These are phyloP conservation scores for Chaenogobius annularis DNA, from an alignment of 2,113 vertebrate genomes.

Conservation along the genomic window DNA sequence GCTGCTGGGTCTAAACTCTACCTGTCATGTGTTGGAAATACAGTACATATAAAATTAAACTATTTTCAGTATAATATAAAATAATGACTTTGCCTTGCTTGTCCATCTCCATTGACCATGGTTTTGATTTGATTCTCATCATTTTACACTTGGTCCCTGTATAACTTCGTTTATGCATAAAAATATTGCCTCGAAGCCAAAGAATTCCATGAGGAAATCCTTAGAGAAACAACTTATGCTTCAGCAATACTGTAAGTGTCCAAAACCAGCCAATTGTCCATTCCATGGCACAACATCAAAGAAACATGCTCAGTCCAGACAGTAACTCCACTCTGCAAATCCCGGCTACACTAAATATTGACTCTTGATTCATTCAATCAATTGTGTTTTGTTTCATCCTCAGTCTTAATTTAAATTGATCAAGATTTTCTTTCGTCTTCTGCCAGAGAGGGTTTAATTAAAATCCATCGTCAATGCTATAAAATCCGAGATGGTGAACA, in stretches of 20 bases:
- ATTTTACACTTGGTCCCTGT: not conserved
- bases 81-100: not conserved
- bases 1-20: too few species aligned
- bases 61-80: not conserved
- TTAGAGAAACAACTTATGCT: slow-evolving; percentile 16
- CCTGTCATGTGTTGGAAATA: not conserved
- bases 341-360: slow-evolving; percentile 27
- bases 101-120: not conserved
- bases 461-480: slow-evolving; percentile 15
- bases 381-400: slow-evolving; percentile 31
- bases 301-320: slow-evolving; percentile 27
- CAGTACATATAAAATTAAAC: not conserved
- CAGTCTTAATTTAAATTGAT: slow-evolving; percentile 25
- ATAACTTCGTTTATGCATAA: slow-evolving; percentile 5
- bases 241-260: not conserved
- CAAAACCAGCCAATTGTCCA: slow-evolving; percentile 26
- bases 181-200: slow-evolving; percentile 18
- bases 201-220: slow-evolving; percentile 22
- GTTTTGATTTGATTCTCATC: not conserved
- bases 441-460: slow-evolving; percentile 31
- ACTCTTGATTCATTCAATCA: slow-evolving; percentile 34
- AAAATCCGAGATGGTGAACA: slow-evolving; percentile 8
- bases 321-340: slow-evolving; percentile 3
- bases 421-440: slow-evolving; percentile 24
- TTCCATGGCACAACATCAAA: slow-evolving; percentile 26